Conservation (phyloP, 1,140 invertebrate species). For the Belonocnema kinseyi region DNA sequence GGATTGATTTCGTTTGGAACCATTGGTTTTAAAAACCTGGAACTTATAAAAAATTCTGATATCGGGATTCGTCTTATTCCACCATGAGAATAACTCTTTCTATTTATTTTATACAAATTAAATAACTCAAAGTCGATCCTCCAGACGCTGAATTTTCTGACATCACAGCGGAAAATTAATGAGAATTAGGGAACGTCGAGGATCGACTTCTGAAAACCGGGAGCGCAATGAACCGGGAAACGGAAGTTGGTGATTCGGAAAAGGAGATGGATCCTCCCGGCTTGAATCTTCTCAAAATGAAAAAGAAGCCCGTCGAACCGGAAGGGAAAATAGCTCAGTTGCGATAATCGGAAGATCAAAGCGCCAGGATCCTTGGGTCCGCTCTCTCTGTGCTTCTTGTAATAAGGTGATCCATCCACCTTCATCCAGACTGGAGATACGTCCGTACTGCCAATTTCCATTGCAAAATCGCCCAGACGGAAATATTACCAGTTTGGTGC, state of each 20-base stretch:
- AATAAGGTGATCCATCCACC: constrained; percentile 19
- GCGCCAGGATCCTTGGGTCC: constrained; percentile 34
- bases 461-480: constrained; percentile 37
- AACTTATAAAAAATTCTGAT: too few species aligned
- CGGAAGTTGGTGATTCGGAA: constrained; percentile 22
- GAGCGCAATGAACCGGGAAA: constrained; percentile 1
- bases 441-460: constrained; percentile 47
- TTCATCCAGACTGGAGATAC: constrained; percentile 38
- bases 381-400: constrained; percentile 13
- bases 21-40: not conserved
- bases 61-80: too few species aligned
- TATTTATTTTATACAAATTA: too few species aligned
- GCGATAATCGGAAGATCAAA: constrained; percentile 59
- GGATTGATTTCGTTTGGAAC: too few species aligned
- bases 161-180: constrained; percentile 18
- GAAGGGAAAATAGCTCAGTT: constrained; percentile 48
- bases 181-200: constrained; percentile 17
- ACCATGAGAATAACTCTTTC: too few species aligned
- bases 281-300: constrained; percentile 45
- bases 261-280: constrained; percentile 8
- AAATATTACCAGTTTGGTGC: constrained; percentile 45
- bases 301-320: constrained; percentile 46
- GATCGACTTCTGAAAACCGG: constrained; percentile 28
- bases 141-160: not conserved
- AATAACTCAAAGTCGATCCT: not conserved